phyloP scores from a whole-genome alignment of 2,113 vertebrate species.

The Rhea pennata region DNA sequence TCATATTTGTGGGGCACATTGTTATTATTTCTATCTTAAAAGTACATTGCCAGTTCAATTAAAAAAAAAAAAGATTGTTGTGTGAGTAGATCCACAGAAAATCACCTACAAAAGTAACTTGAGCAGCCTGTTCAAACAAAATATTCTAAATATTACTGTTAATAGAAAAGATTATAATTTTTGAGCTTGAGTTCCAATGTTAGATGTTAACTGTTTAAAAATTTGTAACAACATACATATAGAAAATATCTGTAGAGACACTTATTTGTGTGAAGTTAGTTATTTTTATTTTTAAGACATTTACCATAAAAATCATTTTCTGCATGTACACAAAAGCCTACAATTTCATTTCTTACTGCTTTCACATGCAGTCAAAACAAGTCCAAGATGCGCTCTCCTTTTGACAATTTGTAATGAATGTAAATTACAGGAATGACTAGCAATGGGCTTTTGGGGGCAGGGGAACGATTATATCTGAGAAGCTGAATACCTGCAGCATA shows the following conservation, averaged over 20 bases:
- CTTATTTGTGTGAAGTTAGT: neutral
- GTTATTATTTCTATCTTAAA: neutral
- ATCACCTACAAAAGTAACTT: neutral
- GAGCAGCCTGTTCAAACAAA: neutral
- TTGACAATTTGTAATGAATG: constrained; percentile 30
- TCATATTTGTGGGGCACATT: neutral
- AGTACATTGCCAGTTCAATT: neutral
- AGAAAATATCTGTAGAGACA: neutral
- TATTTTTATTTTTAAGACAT: constrained; percentile 5
- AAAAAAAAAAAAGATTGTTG: neutral
- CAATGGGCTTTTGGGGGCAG: constrained; percentile 16
- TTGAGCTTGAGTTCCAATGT: neutral
- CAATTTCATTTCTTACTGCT: neutral
- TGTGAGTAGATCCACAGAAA: neutral
- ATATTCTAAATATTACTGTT: neutral
- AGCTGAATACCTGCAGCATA: constrained; percentile 27
- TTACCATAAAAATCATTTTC: neutral
- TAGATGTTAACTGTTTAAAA: neutral
- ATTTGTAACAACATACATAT: neutral
- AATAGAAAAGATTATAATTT: neutral
- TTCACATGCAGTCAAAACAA: neutral
- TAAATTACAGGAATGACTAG: constrained; percentile 31
- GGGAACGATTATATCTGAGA: neutral
- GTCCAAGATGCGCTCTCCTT: neutral
- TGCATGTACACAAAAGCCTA: neutral